A percentile compares a stretch with the other conserved stretches of the same genome.
These are phyloP conservation scores for Macrotrachela quadricornifera DNA, from an alignment of 1,140 invertebrate genomes.

Conservation along the genomic window DNA sequence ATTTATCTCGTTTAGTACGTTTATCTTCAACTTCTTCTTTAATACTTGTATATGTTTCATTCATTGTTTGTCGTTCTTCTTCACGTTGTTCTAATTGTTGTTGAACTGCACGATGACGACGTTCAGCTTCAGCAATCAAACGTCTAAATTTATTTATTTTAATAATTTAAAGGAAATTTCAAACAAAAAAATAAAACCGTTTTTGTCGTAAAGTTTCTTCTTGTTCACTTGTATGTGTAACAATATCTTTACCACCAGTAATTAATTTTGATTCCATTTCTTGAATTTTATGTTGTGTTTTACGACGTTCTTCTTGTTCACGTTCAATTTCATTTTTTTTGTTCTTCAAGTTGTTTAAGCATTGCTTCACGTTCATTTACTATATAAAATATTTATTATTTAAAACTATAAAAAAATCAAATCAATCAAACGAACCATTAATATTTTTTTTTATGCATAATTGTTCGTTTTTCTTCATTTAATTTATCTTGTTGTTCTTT, in stretches of 20 bases:
- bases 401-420: neutral
- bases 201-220: slow-evolving; percentile 30
- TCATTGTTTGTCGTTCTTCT: slow-evolving; percentile 35
- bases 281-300: slow-evolving; percentile 39
- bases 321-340: slow-evolving; percentile 1
- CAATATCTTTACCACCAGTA: slow-evolving; percentile 4
- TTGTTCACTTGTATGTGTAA: slow-evolving; percentile 36
- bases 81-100: slow-evolving; percentile 37
- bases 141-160: too few species aligned
- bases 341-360: slow-evolving; percentile 35
- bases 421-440: slow-evolving; percentile 27
- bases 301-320: slow-evolving; percentile 39
- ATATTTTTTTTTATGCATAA: slow-evolving; percentile 35
- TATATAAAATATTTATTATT: neutral
- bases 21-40: slow-evolving; percentile 78
- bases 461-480: slow-evolving; percentile 35
- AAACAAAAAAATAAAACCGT: slow-evolving; percentile 9
- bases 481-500: slow-evolving; percentile 32
- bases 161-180: too few species aligned
- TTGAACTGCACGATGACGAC: slow-evolving; percentile 33
- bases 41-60: slow-evolving; percentile 49
- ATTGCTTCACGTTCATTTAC: slow-evolving; percentile 37
- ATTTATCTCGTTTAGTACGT: slow-evolving; percentile 1
- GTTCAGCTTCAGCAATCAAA: slow-evolving; percentile 20
- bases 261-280: slow-evolving; percentile 5